Evolutionary conservation across 2,888 invertebrate genomes (phyloP).

Genomic region (Corythucha ciliata): DNA sequence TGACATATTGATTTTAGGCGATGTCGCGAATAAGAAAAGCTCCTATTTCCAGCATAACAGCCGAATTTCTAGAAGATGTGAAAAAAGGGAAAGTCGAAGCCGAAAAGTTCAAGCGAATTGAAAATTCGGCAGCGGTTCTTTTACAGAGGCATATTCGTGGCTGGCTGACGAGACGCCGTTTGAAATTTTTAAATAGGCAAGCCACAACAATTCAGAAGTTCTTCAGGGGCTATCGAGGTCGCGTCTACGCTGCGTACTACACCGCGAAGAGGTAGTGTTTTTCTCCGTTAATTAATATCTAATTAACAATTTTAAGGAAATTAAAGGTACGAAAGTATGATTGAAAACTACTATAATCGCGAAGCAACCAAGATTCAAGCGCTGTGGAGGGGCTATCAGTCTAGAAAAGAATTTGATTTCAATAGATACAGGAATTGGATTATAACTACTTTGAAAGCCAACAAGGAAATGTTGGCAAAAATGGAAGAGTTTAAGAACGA

Average conservation of each 20-base stretch:
- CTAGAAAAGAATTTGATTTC: slow-evolving; percentile 14
- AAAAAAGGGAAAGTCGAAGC: slow-evolving; percentile 17
- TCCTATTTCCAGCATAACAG: too few species aligned
- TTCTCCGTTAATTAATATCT: background rate
- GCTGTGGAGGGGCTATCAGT: slow-evolving; percentile 19
- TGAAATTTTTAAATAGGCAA: slow-evolving; percentile 2
- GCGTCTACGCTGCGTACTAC: slow-evolving; percentile 2
- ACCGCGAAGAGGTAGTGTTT: background rate
- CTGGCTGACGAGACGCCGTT: slow-evolving; percentile 17
- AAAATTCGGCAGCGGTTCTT: slow-evolving; percentile 14
- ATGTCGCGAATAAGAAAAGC: too few species aligned
- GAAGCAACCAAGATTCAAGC: slow-evolving; percentile 19
- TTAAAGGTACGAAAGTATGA: slow-evolving; percentile 11
- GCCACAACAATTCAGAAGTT: slow-evolving; percentile 15
- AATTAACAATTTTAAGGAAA: too few species aligned
- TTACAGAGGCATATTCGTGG: slow-evolving; percentile 18
- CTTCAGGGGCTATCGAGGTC: slow-evolving; percentile 15
- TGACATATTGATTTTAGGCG: too few species aligned
- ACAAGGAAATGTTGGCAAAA: slow-evolving; percentile 6
- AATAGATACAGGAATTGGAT: slow-evolving; percentile 14
- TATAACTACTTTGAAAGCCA: background rate
- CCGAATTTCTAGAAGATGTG: slow-evolving; percentile 17
- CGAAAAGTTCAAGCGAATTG: slow-evolving; percentile 2
- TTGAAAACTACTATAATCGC: slow-evolving; percentile 12
- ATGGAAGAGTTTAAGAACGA: slow-evolving; percentile 8